These are phyloP conservation scores for Hippolais icterina DNA, from an alignment of 2,113 vertebrate genomes.

Conservation along the genomic window DNA sequence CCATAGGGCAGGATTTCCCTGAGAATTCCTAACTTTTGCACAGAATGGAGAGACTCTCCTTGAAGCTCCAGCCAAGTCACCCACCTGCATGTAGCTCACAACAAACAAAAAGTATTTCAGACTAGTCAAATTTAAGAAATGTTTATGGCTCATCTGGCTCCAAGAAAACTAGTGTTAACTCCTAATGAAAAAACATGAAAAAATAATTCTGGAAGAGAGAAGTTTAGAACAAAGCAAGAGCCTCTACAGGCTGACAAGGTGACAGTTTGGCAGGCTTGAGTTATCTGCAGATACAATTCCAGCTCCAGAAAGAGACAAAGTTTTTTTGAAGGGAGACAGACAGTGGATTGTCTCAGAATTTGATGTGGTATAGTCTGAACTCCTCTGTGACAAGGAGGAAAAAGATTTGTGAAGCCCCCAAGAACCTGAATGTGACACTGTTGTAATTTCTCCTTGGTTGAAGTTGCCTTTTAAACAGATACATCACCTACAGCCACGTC, in stretches of 20 bases:
- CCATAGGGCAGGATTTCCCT: fast-evolving
- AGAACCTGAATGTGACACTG: neutral
- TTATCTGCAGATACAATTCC: neutral
- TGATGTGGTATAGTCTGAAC: neutral
- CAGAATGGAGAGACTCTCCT: neutral
- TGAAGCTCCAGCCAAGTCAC: neutral
- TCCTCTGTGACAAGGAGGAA: neutral
- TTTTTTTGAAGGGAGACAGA: neutral
- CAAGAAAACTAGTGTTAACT: neutral
- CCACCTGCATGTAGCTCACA: neutral
- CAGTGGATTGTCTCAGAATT: neutral
- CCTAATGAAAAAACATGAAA: neutral
- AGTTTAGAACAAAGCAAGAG: neutral
- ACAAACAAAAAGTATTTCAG: neutral
- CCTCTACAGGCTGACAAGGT: neutral
- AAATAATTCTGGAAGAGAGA: neutral
- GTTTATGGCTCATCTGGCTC: neutral
- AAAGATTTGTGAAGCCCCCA: neutral
- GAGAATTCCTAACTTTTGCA: neutral
- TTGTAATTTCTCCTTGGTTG: neutral
- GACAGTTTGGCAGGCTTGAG: neutral
- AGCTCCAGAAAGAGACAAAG: neutral
- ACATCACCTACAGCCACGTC: fast-evolving
- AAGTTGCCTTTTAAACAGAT: neutral
- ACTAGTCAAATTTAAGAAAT: neutral